These are phyloP conservation scores for Mirounga angustirostris DNA, from an alignment of 2,113 vertebrate genomes.

Conservation along the genomic window DNA sequence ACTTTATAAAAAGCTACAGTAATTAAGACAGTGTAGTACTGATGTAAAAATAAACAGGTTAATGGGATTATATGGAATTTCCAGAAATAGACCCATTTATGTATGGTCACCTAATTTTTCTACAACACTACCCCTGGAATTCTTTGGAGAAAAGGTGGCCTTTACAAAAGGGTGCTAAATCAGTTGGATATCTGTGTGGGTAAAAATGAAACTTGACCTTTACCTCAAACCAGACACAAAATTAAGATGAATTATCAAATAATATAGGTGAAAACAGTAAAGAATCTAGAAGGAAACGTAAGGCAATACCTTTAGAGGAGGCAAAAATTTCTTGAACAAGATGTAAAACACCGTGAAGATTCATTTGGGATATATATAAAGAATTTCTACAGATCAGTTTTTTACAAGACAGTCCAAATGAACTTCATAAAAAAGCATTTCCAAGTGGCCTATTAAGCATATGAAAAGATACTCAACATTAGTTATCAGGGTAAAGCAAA, in stretches of 20 bases:
- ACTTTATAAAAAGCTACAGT: not conserved
- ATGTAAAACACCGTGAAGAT: not conserved
- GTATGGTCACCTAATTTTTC: not conserved
- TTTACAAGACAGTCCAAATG: not conserved
- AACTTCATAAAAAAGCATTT: not conserved
- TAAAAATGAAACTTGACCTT: conserved; percentile 7
- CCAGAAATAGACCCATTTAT: not conserved
- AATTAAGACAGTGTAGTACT: not conserved
- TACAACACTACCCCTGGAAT: not conserved
- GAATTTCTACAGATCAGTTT: not conserved
- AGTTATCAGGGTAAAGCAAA: not conserved
- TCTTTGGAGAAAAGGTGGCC: not conserved
- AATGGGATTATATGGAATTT: not conserved
- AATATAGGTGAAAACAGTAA: not conserved
- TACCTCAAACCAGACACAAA: not conserved
- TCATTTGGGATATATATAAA: not conserved
- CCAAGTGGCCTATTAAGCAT: not conserved
- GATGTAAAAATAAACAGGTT: not conserved
- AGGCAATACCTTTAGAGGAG: not conserved
- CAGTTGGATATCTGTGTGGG: not conserved
- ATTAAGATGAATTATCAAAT: not conserved
- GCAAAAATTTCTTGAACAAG: not conserved
- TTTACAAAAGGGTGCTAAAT: not conserved
- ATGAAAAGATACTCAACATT: not conserved
- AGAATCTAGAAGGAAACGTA: not conserved